Percentiles rank a stretch among this genome's conserved stretches.
These are phyloP conservation scores for Pollenia griseotomentosa DNA, from an alignment of 2,888 invertebrate genomes.

Conservation along the genomic window DNA sequence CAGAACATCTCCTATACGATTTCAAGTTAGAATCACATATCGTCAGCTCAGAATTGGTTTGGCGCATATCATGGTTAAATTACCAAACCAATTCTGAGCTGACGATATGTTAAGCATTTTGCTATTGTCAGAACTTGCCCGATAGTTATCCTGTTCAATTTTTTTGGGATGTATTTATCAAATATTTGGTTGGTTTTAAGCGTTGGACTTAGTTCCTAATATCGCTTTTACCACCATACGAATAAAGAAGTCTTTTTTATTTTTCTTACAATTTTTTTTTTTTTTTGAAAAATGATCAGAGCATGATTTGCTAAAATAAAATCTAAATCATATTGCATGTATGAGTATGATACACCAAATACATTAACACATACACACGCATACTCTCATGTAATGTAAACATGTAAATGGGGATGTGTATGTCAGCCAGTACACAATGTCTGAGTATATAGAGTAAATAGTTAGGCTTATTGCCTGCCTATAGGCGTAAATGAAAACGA, in stretches of 20 bases:
- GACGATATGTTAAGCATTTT: too few species aligned
- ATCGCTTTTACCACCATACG: slow-evolving; percentile 53
- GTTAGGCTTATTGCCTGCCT: slow-evolving; percentile 55
- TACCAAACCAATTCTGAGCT: too few species aligned
- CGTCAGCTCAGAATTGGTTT: too few species aligned
- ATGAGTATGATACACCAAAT: slow-evolving; percentile 48
- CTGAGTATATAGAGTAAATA: slow-evolving; percentile 5
- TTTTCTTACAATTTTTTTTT: slow-evolving; percentile 77
- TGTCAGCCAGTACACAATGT: not conserved
- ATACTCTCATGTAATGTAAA: not conserved
- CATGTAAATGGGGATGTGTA: not conserved
- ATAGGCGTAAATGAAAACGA: slow-evolving; percentile 53
- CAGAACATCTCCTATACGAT: too few species aligned
- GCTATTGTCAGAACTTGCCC: too few species aligned
- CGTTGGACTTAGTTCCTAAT: slow-evolving; percentile 26
- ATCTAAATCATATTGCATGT: slow-evolving; percentile 67
- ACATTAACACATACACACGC: slow-evolving; percentile 11
- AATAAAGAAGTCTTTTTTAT: slow-evolving; percentile 78
- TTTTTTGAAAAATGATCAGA: slow-evolving; percentile 81
- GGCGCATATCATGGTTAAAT: too few species aligned
- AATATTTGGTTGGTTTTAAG: slow-evolving; percentile 37
- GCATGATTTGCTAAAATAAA: slow-evolving; percentile 75
- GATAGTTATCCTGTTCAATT: not conserved
- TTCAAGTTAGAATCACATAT: too few species aligned
- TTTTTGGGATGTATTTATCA: slow-evolving; percentile 15